Conservation (phyloP, 2,113 vertebrate species). For the Henicopernis longicauda region DNA sequence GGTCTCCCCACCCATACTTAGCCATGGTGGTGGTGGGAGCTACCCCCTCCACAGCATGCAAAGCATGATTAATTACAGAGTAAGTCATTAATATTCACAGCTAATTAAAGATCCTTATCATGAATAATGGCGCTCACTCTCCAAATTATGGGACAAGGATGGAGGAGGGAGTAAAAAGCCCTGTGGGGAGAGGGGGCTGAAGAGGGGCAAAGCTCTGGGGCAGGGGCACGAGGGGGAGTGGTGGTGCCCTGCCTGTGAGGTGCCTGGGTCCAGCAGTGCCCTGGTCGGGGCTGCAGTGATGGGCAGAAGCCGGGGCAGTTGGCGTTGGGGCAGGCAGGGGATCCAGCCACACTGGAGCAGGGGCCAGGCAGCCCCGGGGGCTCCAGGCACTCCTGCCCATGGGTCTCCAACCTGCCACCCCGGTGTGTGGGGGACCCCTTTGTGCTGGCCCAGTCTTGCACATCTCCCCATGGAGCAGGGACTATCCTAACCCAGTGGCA, state of each 20-base stretch:
- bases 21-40: not conserved
- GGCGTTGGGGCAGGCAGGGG: not conserved
- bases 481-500: not conserved
- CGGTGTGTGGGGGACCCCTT: no score
- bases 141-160: conserved; percentile 26
- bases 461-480: not conserved
- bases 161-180: not conserved
- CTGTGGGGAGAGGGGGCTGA: not conserved
- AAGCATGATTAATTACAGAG: conserved; percentile 66
- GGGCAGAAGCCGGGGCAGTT: not conserved
- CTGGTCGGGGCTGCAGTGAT: not conserved
- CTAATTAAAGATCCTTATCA: conserved; percentile 70
- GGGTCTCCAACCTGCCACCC: not conserved
- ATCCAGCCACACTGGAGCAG: not conserved
- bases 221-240: not conserved
- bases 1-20: not conserved
- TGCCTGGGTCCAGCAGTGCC: not conserved
- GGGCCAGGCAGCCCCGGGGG: not conserved
- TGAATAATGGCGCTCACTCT: conserved; percentile 54
- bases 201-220: not conserved
- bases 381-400: not conserved
- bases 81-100: conserved; percentile 70
- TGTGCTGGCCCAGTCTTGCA: not conserved
- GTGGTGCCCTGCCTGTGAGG: no score
- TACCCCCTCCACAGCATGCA: not conserved